Evolutionary conservation across 1,140 invertebrate genomes (phyloP), one percentile per base, ranked within the genome.

Genomic region (Brachionus plicatilis): DNA sequence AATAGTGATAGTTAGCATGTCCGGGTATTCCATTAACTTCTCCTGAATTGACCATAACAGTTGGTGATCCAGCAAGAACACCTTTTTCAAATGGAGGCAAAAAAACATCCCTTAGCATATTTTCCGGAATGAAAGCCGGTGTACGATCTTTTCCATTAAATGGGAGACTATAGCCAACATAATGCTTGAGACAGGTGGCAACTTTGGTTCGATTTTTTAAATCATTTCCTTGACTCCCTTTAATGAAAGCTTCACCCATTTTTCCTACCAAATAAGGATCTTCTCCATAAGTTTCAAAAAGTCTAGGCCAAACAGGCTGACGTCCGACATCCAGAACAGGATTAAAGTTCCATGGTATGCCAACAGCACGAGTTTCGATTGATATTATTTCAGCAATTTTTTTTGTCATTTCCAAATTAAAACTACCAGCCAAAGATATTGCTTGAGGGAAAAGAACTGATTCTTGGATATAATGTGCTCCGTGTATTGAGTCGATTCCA

Each of bases 231-330:
- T 79, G 76, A n/a, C 27, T 60, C 4, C 27, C 50, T 27, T 79
- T 1, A 37, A 56, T 79, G 37, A 60, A 79, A 17, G 47, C 47
- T 12, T 56, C 50, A 11, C 76, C 76, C 76, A 79, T 79, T 37
- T 79, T 56, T 17, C 29, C 27, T 0, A 17, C 47, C 11, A 79
- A 24, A 60, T 79, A 60, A 8, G 41, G 7, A 79, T 79, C 76
- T 79, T 79, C 76, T 9, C 76, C 76, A 60, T 60, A 79, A 37
- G 76, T 79, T 20, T 79, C 76, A n/a, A 56, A 79, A 4, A 79
- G 1, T 60, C 76, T 56, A 14, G 72, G 72, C 72, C 72, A 76
- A 8, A 76, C 3, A 20, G 45, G 41, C 45, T 76, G 72, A 12
- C 72, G 14, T 0, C 76, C 76, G 7, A 79, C 41, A 41, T 79